phyloP scores from a whole-genome alignment of 2,797 vertebrate species.

The Crax fasciolata region DNA sequence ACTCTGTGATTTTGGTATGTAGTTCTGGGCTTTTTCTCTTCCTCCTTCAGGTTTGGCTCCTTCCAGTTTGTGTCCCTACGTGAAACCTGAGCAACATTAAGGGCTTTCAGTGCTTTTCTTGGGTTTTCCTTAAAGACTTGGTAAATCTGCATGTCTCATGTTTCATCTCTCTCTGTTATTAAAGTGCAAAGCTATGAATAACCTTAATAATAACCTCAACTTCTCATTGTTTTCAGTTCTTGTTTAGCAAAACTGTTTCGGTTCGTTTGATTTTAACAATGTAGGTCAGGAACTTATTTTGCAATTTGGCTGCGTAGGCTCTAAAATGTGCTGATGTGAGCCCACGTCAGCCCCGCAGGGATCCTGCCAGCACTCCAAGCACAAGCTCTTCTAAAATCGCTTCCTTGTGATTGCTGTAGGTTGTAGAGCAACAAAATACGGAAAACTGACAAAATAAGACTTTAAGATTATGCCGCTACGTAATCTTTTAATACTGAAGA shows the following conservation, averaged over 20 bases:
- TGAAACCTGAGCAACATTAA: conserved; percentile 99
- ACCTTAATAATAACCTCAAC: conserved; percentile 56
- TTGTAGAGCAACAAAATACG: background rate
- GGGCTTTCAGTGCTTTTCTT: conserved; percentile 98
- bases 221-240: conserved; percentile 66
- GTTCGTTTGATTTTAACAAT: background rate
- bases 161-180: conserved; percentile 77
- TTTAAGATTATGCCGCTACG: background rate
- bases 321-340: background rate
- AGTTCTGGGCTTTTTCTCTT: conserved; percentile 92
- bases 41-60: conserved; percentile 98
- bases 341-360: background rate
- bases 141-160: conserved; percentile 93
- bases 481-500: background rate
- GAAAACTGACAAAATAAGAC: background rate
- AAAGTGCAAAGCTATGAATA: conserved; percentile 72
- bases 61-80: conserved; percentile 99
- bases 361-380: background rate
- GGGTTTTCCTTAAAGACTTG: conserved; percentile 98
- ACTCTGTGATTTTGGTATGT: conserved; percentile 80
- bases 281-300: background rate
- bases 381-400: background rate
- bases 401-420: background rate
- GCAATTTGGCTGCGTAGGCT: background rate
- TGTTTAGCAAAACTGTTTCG: conserved; percentile 44